A percentile compares a stretch with the other conserved stretches of the same genome.
These are phyloP conservation scores for Sus cebifrons DNA, from an alignment of 2,797 vertebrate genomes.

Conservation along the genomic window DNA sequence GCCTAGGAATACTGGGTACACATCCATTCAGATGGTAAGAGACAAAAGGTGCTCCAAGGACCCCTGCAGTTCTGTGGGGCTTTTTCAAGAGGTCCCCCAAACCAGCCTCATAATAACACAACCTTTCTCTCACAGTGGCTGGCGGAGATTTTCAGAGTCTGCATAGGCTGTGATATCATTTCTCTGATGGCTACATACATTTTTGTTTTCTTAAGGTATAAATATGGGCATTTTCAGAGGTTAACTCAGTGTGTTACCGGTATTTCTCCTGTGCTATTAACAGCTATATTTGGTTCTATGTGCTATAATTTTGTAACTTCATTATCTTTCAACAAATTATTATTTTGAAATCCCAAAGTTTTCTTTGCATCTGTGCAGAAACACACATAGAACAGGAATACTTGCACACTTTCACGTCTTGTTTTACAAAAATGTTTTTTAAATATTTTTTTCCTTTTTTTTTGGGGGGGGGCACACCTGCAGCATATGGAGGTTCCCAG, in stretches of 20 bases:
- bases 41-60: background rate
- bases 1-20: background rate
- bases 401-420: background rate
- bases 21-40: background rate
- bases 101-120: background rate
- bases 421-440: background rate
- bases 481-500: too few species aligned
- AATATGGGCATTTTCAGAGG: background rate
- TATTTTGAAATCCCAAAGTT: background rate
- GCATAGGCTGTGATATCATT: background rate
- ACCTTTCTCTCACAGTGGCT: background rate
- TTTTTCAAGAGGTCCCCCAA: background rate
- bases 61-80: fast-evolving
- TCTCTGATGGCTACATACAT: background rate
- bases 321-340: conserved; percentile 6
- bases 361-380: background rate
- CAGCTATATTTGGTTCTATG: background rate
- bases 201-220: background rate
- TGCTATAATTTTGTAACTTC: background rate
- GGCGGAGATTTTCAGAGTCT: background rate
- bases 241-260: background rate
- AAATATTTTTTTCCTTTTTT: too few species aligned
- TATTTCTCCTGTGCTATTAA: background rate
- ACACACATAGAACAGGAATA: background rate
- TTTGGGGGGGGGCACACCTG: too few species aligned